A percentile compares a stretch with the other conserved stretches of the same genome.
These are phyloP conservation scores for Formica exsecta DNA, from an alignment of 1,140 invertebrate genomes.

Conservation along the genomic window DNA sequence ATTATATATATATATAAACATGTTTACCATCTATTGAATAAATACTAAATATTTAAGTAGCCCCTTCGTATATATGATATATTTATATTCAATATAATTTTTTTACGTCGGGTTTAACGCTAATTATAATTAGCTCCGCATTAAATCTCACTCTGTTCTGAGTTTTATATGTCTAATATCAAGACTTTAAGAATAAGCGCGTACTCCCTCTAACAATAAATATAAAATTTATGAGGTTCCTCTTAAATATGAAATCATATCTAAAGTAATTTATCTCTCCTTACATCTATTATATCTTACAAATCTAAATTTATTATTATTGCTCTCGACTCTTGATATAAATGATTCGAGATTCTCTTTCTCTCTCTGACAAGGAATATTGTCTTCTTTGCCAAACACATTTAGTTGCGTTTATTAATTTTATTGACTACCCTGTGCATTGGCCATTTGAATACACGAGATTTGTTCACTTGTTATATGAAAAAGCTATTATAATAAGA, in stretches of 20 bases:
- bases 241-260: neutral
- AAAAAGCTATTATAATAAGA: neutral
- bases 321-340: neutral
- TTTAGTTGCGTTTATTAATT: neutral
- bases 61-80: neutral
- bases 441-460: neutral
- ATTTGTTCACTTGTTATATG: neutral
- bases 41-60: neutral
- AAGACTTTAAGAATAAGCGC: neutral
- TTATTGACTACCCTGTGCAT: neutral
- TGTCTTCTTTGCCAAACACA: neutral
- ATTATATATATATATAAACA: constrained; percentile 8
- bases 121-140: neutral
- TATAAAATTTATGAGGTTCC: neutral
- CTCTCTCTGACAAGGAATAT: neutral
- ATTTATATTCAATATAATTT: neutral
- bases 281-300: neutral
- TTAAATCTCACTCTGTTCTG: neutral
- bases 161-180: neutral
- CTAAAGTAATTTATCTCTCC: neutral
- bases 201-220: neutral
- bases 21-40: neutral
- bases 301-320: neutral
- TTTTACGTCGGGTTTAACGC: neutral
- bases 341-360: neutral